Evolutionary conservation across 2,113 vertebrate genomes (phyloP), one percentile per base, ranked within the genome.

Genomic region (Aramus guarauna): DNA sequence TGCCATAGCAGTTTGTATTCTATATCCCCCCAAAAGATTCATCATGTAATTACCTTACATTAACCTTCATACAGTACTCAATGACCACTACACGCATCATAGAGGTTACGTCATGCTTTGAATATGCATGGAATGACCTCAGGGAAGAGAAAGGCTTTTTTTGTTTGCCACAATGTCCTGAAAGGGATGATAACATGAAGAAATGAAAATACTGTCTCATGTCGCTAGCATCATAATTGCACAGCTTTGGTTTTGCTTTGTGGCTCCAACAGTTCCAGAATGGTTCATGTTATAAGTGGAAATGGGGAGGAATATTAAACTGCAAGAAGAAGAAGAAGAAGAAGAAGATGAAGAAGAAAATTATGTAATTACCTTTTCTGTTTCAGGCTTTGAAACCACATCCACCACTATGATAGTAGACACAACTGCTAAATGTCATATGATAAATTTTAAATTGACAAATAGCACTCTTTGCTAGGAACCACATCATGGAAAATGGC

Each of bases 391-490:
- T 88, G 80, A 88, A 85, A 90, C 63, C 88, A 72, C 88, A 88
- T 88, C 86, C 52, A 73, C 86, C 78, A 41, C 68, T 84, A 19
- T 27, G 53, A 88, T 4, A 82, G 58, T 10, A 83, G 30, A 59
- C 52, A 66, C 66, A 76, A 93, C 75, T 96, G 72, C 37, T 92
- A 58, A 92, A 94, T 86, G 77, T 66, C 59, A 83, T 64, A 45
- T 67, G 73, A 77, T 77, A 93, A 82, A 94, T 96, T 94, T 92
- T 71, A 64, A 94, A 84, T 59, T 72, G 95, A 97, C 82, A 95
- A 93, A 95, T 64, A 82, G 60, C 52, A 78, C 59, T 72, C 80
- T 94, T 85, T 59, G 32, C 85, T 90, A 67, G 45, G 77, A 89
- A 92, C 50, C 52, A 62, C 63, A 78, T 83, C 52, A 93, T 37